Percentiles rank a stretch among this genome's conserved stretches.
Conservation (phyloP, 2,888 invertebrate species). For the Dicycla oo region DNA sequence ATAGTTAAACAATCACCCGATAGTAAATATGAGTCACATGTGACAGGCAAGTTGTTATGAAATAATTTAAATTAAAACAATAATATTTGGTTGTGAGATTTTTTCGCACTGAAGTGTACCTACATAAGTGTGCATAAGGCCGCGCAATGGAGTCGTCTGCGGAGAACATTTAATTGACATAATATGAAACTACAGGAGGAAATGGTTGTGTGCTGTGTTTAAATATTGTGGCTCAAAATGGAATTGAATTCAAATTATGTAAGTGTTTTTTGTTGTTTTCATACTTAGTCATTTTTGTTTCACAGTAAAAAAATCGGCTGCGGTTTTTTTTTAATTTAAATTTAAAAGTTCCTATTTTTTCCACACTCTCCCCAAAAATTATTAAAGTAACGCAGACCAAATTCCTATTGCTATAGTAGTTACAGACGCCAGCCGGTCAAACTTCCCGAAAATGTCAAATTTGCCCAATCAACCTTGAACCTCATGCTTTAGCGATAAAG, state of each 20-base stretch:
- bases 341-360: too few relatives aligned
- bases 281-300: not conserved
- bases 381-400: too few relatives aligned
- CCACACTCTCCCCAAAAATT: too few relatives aligned
- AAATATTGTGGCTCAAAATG: slow-evolving; percentile 49
- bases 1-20: slow-evolving; percentile 4
- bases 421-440: too few relatives aligned
- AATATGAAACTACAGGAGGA: slow-evolving; percentile 39
- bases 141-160: slow-evolving; percentile 28
- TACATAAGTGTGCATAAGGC: slow-evolving; percentile 31
- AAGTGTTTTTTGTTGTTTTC: slow-evolving; percentile 32
- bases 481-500: too few relatives aligned
- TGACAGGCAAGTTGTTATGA: slow-evolving; percentile 17
- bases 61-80: slow-evolving; percentile 8
- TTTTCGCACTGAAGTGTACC: slow-evolving; percentile 50
- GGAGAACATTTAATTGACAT: slow-evolving; percentile 55
- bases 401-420: too few relatives aligned
- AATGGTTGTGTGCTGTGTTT: slow-evolving; percentile 60
- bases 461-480: too few relatives aligned
- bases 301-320: too few relatives aligned
- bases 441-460: too few relatives aligned
- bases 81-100: not conserved
- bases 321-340: too few relatives aligned
- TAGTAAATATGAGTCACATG: slow-evolving; percentile 5
- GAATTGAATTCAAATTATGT: slow-evolving; percentile 58